Percentiles rank a stretch among this genome's conserved stretches.
These are phyloP conservation scores for Smittia aterrima DNA, from an alignment of 2,888 invertebrate species.

Conservation along the genomic window DNA sequence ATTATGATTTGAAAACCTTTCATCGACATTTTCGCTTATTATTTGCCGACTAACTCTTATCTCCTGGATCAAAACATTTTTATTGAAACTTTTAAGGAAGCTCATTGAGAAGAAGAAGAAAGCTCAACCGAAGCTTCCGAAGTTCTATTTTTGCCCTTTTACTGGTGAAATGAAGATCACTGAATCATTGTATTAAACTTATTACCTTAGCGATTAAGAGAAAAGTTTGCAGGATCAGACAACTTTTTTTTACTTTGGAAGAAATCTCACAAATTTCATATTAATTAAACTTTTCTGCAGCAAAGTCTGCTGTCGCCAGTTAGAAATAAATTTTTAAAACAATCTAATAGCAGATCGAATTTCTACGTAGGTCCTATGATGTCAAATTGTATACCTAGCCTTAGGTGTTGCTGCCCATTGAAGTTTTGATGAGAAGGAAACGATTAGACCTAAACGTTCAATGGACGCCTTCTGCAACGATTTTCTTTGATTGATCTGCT, in stretches of 20 bases:
- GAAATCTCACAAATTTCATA: background rate
- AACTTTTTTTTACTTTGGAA: background rate
- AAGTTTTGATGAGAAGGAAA: too few relatives aligned
- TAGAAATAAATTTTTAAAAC: background rate
- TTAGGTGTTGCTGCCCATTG: too few relatives aligned
- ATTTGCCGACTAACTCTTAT: background rate
- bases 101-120: conserved; percentile 21
- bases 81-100: background rate
- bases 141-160: conserved; percentile 27
- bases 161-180: conserved; percentile 31
- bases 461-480: too few relatives aligned
- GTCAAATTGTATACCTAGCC: too few relatives aligned
- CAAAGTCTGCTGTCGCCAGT: background rate
- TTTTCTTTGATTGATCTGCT: too few relatives aligned
- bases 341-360: conserved; percentile 10
- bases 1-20: background rate
- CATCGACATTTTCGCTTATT: background rate
- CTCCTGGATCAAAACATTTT: background rate
- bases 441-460: too few relatives aligned
- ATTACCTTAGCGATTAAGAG: background rate
- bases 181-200: conserved; percentile 27
- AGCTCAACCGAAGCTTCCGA: conserved; percentile 9
- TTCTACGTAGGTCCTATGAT: too few relatives aligned
- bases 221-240: conserved; percentile 5
- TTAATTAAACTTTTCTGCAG: background rate